Evolutionary conservation across 2,888 invertebrate genomes (phyloP), one percentile per base, ranked within the genome.

Genomic region (Selenia dentaria): DNA sequence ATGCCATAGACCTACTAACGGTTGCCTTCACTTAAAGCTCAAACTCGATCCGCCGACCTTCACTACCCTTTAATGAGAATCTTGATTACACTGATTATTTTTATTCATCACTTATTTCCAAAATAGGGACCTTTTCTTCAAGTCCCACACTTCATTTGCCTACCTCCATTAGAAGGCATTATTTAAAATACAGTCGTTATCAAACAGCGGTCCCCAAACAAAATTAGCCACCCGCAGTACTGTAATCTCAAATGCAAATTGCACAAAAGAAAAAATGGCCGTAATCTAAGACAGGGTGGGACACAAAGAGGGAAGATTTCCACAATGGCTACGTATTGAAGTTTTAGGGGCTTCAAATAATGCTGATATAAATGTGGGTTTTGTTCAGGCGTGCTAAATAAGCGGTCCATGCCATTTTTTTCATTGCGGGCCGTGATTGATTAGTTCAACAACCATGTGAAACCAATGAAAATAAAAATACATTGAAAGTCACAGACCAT

Each of bases 161-260:
- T 24, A 20, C 35, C 39, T 36, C 46, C 46, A 46, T 46, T 40
- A 36, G 35, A 13, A 35, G 26, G 32, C 46, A 46, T 46, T 40
- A 46, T 33, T 42, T 48, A 37, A 48, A 47, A 49, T 45, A 49
- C 41, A 46, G 36, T 42, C 48, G 24, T 38, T 48, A 46, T 37
- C 35, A 51, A 57, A 56, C 46, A 13, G 39, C 39, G 51, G 47
- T 51, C 51, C 62, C 67, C 66, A 56, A 51, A 54, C 51, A 43
- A 67, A 73, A 74, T 74, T 73, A 48, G 41, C 41, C 37, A 75
- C 65, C 57, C 53, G 50, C 54, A 54, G 56, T 44, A 53, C 57
- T 65, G 64, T 70, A 75, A 76, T 76, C 67, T 64, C 43, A 36
- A 68, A 77, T 74, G 75, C 69, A 74, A 76, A 77, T 77, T 69